Conservation (phyloP, 2,113 vertebrate species). For the Trogon melanurus region DNA sequence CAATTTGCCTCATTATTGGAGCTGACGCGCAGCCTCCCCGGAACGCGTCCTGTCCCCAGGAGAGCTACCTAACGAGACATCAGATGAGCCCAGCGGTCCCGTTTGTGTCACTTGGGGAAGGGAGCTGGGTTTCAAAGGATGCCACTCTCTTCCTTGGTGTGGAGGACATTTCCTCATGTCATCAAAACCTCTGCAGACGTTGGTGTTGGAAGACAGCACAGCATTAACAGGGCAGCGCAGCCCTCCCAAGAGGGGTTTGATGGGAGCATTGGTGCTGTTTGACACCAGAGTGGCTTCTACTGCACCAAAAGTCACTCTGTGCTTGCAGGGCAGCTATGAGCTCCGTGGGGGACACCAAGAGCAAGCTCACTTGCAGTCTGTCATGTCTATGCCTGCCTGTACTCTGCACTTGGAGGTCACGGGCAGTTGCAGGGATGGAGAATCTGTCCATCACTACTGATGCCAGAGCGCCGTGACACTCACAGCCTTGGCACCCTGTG, state of each 20-base stretch:
- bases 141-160: not conserved
- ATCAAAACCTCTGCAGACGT: not conserved
- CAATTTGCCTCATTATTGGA: not conserved
- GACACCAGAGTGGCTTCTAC: not conserved
- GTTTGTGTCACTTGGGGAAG: not conserved
- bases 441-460: not conserved
- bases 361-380: not conserved
- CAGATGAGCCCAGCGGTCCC: not conserved
- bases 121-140: not conserved
- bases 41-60: not conserved
- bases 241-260: not conserved
- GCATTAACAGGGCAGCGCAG: not conserved
- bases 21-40: not conserved
- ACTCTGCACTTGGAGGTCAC: not conserved
- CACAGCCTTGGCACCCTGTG: not conserved
- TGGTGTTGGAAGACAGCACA: not conserved
- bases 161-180: not conserved
- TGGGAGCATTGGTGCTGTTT: rapidly evolving
- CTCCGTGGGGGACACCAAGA: rapidly evolving
- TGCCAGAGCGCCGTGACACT: not conserved
- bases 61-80: not conserved
- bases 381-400: not conserved
- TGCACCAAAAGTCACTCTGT: rapidly evolving
- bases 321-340: not conserved
- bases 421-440: not conserved